A percentile compares a stretch with the other conserved stretches of the same genome.
Evolutionary conservation across 2,888 invertebrate genomes (phyloP).

Genomic region (Synanthedon tipuliformis): DNA sequence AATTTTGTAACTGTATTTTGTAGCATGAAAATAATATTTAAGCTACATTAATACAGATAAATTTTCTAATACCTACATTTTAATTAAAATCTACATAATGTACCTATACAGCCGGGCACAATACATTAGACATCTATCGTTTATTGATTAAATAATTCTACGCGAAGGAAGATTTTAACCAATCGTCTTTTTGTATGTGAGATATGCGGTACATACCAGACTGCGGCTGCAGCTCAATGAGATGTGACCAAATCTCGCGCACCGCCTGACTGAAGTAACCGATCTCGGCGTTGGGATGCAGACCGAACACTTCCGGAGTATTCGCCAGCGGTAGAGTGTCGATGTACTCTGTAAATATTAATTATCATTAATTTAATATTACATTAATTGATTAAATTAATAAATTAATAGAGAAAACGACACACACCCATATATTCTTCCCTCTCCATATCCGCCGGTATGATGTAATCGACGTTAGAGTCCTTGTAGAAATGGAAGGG

Average conservation of each 20-base stretch:
- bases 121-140: too few relatives aligned
- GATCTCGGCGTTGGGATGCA: slow-evolving; percentile 96
- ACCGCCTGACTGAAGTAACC: slow-evolving; percentile 92
- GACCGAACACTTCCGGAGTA: slow-evolving; percentile 90
- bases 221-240: slow-evolving; percentile 91
- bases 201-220: slow-evolving; percentile 67
- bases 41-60: too few relatives aligned
- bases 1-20: too few relatives aligned
- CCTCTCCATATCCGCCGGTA: slow-evolving; percentile 76
- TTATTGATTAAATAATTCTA: too few relatives aligned
- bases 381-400: background rate
- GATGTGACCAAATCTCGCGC: slow-evolving; percentile 85
- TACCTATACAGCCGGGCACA: too few relatives aligned
- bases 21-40: too few relatives aligned
- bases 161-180: too few relatives aligned
- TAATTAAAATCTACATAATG: too few relatives aligned
- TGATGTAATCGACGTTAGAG: slow-evolving; percentile 78
- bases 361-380: slow-evolving; percentile 1
- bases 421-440: slow-evolving; percentile 77
- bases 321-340: slow-evolving; percentile 86
- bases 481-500: slow-evolving; percentile 91
- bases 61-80: too few relatives aligned
- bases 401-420: too few relatives aligned
- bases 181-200: too few relatives aligned
- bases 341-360: slow-evolving; percentile 75